These are phyloP conservation scores for Progne subis DNA, from an alignment of 2,113 vertebrate genomes.

Conservation along the genomic window DNA sequence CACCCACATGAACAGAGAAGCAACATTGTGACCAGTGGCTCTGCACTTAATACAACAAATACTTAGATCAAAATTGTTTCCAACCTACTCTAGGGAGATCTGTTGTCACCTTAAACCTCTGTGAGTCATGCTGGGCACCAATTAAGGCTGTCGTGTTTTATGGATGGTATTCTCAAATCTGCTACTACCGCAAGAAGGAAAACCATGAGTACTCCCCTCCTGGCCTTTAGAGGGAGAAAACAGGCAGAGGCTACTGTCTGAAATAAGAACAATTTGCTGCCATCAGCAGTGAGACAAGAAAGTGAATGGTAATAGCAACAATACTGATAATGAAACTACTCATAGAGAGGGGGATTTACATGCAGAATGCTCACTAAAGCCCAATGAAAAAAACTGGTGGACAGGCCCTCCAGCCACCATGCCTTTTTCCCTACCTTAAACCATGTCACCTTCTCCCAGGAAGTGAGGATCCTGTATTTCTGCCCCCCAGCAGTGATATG, in stretches of 20 bases:
- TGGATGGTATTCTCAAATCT: background rate
- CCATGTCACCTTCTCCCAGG: background rate
- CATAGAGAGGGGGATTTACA: background rate
- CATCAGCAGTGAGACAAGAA: background rate
- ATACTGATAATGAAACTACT: background rate
- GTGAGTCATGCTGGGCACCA: too few relatives aligned
- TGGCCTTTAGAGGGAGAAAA: background rate
- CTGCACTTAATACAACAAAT: too few relatives aligned
- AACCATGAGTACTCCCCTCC: background rate
- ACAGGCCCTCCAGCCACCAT: too few relatives aligned
- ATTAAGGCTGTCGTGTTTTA: background rate
- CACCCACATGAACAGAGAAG: background rate
- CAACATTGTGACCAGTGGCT: background rate
- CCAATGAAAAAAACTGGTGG: background rate
- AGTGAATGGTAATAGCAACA: background rate
- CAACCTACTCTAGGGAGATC: background rate
- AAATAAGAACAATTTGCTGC: background rate
- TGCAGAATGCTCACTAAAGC: background rate
- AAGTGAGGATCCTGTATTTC: background rate
- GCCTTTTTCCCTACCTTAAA: background rate
- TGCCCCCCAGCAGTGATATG: rapidly evolving
- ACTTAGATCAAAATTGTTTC: background rate
- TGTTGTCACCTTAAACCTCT: background rate
- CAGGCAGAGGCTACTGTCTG: background rate
- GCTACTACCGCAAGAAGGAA: background rate